These are phyloP conservation scores for Puffinus mauretanicus DNA, from an alignment of 2,113 vertebrate genomes.

Conservation along the genomic window DNA sequence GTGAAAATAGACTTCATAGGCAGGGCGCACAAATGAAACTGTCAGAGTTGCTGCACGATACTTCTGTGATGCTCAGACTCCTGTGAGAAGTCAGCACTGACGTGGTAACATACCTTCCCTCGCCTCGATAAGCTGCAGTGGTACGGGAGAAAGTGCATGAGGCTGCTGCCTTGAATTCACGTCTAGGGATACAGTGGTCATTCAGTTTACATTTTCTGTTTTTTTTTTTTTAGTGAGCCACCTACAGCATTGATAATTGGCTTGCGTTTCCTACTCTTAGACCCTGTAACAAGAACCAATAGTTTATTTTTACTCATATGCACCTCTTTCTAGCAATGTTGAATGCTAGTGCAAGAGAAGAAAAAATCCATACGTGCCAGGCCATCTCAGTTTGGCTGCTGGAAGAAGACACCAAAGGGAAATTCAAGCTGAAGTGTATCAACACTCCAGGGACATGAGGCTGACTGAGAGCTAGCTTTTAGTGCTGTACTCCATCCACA, in stretches of 20 bases:
- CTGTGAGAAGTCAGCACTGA: background rate
- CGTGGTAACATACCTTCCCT: accelerated
- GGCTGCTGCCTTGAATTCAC: background rate
- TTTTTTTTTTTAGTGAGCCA: background rate
- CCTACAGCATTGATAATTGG: background rate
- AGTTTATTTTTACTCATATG: background rate
- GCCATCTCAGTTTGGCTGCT: background rate
- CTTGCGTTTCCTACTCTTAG: background rate
- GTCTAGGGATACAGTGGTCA: background rate
- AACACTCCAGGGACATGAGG: accelerated
- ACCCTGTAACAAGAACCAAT: background rate
- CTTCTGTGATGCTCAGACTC: background rate
- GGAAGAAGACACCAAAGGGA: background rate
- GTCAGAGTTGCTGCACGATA: background rate
- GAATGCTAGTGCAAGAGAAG: background rate
- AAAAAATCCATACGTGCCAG: background rate
- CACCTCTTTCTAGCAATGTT: background rate
- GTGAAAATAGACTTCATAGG: background rate
- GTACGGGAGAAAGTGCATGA: background rate
- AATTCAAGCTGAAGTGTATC: slow-evolving; percentile 2
- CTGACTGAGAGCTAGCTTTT: background rate
- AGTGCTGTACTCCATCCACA: background rate
- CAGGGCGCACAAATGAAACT: background rate
- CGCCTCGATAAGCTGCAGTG: background rate
- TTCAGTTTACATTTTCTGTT: background rate